Conservation (phyloP, 2,888 invertebrate genomes). For the Colletes collaris region DNA sequence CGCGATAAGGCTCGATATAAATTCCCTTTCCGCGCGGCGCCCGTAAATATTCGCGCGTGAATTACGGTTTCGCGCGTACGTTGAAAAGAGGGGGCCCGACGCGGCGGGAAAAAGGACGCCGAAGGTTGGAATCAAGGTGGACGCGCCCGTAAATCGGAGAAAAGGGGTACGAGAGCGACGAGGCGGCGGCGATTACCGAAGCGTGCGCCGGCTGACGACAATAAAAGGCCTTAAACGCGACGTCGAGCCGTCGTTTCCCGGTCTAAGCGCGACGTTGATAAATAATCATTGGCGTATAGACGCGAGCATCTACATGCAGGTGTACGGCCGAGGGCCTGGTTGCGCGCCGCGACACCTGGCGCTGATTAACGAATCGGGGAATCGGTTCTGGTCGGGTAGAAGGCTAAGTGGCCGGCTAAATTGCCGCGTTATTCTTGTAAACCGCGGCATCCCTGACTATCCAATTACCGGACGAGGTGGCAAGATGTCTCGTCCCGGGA, state of each 20-base stretch:
- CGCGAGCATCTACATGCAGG: conserved; percentile 62
- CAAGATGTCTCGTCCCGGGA: conserved; percentile 55
- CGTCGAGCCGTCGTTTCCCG: conserved; percentile 32
- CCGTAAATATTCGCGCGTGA: conserved; percentile 36
- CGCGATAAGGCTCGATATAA: no score
- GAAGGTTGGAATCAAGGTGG: conserved; percentile 14
- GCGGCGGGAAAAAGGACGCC: not conserved
- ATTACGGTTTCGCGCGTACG: conserved; percentile 40
- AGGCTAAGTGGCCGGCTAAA: conserved; percentile 68
- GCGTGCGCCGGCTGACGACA: conserved; percentile 39
- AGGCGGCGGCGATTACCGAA: conserved; percentile 18
- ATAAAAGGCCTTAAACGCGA: conserved; percentile 41
- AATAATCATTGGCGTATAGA: conserved; percentile 67
- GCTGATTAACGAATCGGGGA: conserved; percentile 71
- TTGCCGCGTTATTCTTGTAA: conserved; percentile 71
- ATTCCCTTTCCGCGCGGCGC: no score
- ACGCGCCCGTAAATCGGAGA: conserved; percentile 23
- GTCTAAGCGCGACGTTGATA: conserved; percentile 64
- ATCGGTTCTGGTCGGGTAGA: conserved; percentile 62
- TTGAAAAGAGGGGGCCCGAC: conserved; percentile 10
- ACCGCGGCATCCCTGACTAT: conserved; percentile 65
- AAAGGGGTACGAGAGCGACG: conserved; percentile 9
- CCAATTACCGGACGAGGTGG: conserved; percentile 70
- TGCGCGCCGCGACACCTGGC: conserved; percentile 64
- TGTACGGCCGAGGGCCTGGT: conserved; percentile 37